Conservation (phyloP, 2,888 invertebrate genomes). For the Mongoloraphidia duomilia region DNA sequence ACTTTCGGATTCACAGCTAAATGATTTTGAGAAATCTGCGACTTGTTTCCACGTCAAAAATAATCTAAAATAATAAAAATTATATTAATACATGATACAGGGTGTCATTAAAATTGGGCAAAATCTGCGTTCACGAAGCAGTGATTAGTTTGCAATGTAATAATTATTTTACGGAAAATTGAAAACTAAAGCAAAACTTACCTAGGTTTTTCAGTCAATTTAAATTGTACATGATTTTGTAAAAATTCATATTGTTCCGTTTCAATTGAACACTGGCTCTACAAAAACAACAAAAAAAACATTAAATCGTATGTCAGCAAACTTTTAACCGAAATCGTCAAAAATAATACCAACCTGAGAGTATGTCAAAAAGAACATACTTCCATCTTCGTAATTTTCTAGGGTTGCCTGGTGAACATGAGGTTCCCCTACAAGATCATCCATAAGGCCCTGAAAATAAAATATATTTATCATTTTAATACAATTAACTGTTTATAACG, state of each 20-base stretch:
- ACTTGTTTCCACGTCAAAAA: slow-evolving; percentile 23
- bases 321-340: background rate
- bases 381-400: slow-evolving; percentile 32
- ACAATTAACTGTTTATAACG: background rate
- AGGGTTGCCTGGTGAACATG: slow-evolving; percentile 33
- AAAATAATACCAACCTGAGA: slow-evolving; percentile 30
- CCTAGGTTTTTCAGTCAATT: slow-evolving; percentile 26
- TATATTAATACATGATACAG: background rate
- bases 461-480: slow-evolving; percentile 5
- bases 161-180: too few relatives aligned
- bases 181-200: slow-evolving; percentile 20
- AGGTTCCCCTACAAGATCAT: slow-evolving; percentile 15
- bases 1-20: slow-evolving; percentile 17
- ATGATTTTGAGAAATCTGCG: slow-evolving; percentile 21
- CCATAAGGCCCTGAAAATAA: slow-evolving; percentile 19
- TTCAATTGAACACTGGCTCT: slow-evolving; percentile 28
- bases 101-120: too few relatives aligned
- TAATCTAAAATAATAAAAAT: slow-evolving; percentile 22
- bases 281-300: slow-evolving; percentile 15
- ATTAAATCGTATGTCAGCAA: slow-evolving; percentile 4
- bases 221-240: slow-evolving; percentile 26
- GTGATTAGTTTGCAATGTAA: background rate
- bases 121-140: background rate
- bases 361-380: slow-evolving; percentile 38
- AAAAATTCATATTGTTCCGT: slow-evolving; percentile 26